Percentiles rank a stretch among this genome's conserved stretches.
Evolutionary conservation across 2,113 vertebrate species (phyloP).

Genomic region (Myotis lucifugus): DNA sequence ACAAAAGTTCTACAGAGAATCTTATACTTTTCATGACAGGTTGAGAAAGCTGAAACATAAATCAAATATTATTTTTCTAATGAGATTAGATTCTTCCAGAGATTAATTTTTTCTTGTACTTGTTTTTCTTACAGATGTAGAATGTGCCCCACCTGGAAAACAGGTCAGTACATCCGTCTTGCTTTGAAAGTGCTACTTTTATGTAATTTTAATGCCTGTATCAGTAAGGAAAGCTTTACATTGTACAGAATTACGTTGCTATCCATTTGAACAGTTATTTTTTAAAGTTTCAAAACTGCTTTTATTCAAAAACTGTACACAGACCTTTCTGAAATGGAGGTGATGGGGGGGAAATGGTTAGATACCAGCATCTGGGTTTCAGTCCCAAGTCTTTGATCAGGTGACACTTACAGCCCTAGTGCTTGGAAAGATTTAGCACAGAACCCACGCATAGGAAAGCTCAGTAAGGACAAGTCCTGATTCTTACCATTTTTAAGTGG

Average conservation of each 20-base stretch:
- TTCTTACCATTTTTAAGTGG: background rate
- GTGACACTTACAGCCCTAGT: background rate
- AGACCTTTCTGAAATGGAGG: background rate
- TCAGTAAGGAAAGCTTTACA: background rate
- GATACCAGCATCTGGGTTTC: background rate
- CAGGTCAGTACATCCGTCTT: background rate
- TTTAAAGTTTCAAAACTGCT: background rate
- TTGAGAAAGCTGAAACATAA: background rate
- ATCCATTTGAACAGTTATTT: background rate
- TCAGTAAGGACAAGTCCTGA: background rate
- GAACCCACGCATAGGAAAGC: background rate
- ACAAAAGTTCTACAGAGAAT: background rate
- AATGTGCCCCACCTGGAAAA: background rate
- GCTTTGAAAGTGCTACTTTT: background rate
- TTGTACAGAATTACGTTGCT: background rate
- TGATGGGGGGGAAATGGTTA: background rate
- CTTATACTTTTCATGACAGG: background rate
- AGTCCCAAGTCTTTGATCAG: background rate
- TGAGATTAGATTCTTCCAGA: background rate
- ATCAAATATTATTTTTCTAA: background rate
- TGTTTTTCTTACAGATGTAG: constrained; percentile 23
- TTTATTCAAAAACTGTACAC: background rate
- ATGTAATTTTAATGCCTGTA: background rate
- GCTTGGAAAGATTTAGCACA: background rate
- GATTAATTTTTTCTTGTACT: constrained; percentile 5